Evolutionary conservation across 2,113 vertebrate genomes (phyloP), one percentile per base, ranked within the genome.

Genomic region (Rhodinocichla rosea): DNA sequence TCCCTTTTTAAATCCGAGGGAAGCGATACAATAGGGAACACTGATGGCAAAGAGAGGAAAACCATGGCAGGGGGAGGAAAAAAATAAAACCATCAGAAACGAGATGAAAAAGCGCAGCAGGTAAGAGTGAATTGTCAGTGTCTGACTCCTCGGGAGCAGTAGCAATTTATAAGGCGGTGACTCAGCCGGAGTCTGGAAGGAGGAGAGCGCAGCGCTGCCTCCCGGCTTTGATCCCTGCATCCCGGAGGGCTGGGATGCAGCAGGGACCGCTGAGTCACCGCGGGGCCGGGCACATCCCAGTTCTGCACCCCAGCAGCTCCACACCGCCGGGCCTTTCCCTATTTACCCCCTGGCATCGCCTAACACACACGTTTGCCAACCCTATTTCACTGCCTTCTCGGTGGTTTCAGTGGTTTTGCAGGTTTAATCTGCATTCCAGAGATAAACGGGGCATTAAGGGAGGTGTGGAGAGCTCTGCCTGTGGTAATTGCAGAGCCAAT

Each of bases 161-260:
- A 60, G 40, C 37, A 26, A 55, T 92, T 90, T 71, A 27, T 37
- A 65, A 37, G 0, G 50, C 37, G 13, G 40, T 87, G 89, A 49
- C 70, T 94, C 83, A 89, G 45, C 22, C 42, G 22, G 26, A 85
- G 62, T 17, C 17, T n/a, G 44, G 37, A 22, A 18, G 70, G 7
- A 20, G 0, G 1, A 2, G 32, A 32, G 20, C 0, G 28, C 20
- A 1, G 62, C 23, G n/a, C 50, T 83, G 45, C 4, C 5, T 60
- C 10, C 35, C 49, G 8, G 49, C 2, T 68, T 22, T 5, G 44
- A 40, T 33, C 68, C 5, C 9, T 16, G 44, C 1, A 4, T 24
- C 23, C 47, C 27, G 9, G 39, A n/a, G 52, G 8, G 6, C 1
- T 2, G 30, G 68, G 42, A 26, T 44, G 32, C 57, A 32, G 69